Evolutionary conservation across 2,888 invertebrate genomes (phyloP).

Genomic region (Epistrophe grossulariae): DNA sequence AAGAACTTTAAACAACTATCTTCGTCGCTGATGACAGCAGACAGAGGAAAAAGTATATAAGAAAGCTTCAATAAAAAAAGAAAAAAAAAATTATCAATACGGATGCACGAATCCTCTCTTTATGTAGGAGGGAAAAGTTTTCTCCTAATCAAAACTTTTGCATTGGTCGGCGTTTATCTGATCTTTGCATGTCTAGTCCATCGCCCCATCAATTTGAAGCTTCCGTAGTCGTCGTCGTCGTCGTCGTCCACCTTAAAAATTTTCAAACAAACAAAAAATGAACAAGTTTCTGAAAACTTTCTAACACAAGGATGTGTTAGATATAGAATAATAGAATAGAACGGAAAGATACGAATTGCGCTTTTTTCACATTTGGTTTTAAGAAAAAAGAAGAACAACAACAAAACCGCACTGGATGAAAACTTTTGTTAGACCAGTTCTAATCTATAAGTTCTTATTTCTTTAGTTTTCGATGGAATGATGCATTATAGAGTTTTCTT

Average conservation of each 20-base stretch:
- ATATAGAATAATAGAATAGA: conserved; percentile 11
- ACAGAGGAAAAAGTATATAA: conserved; percentile 29
- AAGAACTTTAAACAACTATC: conserved; percentile 73
- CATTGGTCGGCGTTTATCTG: conserved; percentile 64
- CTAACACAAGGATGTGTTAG: conserved; percentile 34
- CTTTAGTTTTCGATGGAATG: neutral
- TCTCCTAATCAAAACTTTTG: conserved; percentile 75
- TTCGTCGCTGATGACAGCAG: conserved; percentile 34
- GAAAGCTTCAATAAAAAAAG: conserved; percentile 41
- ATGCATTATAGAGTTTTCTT: neutral
- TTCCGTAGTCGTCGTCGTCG: conserved; percentile 11
- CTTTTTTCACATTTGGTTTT: neutral
- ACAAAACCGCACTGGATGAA: neutral
- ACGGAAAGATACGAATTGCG: neutral
- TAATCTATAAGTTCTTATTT: neutral
- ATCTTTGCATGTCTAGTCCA: conserved; percentile 76
- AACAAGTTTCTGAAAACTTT: conserved; percentile 55
- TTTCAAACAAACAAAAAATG: conserved; percentile 34
- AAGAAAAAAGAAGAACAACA: neutral
- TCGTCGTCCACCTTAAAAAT: conserved; percentile 62
- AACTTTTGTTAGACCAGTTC: neutral
- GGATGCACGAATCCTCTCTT: conserved; percentile 59
- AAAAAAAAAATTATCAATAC: conserved; percentile 61
- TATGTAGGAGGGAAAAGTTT: conserved; percentile 62
- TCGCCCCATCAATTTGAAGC: conserved; percentile 72